Base-by-base conservation (phyloP, 2,797 vertebrate genomes). In the Meriones psammophilus region DNA sequence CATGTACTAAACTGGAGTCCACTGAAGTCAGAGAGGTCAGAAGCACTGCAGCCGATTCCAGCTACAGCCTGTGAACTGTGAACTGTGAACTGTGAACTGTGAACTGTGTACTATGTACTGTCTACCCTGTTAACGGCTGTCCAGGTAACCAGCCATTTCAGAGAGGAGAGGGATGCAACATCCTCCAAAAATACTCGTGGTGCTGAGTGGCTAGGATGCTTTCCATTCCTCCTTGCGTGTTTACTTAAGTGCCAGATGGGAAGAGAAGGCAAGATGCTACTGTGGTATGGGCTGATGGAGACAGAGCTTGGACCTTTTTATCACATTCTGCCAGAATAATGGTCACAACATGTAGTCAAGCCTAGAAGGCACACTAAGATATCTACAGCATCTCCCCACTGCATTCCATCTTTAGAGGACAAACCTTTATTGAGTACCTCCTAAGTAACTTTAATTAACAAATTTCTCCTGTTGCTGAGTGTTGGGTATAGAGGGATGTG, bases 161-260 rank as follows among this genome's bases (percentile, higher is more conserved):
- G 9, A 62, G 36, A 91, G 60, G 33, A 84, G 24, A 80, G 84
- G 60, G 39, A 39, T 26, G 30, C 0, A 58, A 10, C 66, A 80
- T 14, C 76, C 33, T 71, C 50, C 7, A 28, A 30, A 92, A 87
- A 73, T 60, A 79, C 15, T 92, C 30, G 42, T 77, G 71, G 58
- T 20, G 10, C 28, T 60, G 62, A 84, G 28, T 46, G 20, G 24
- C 69, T 56, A 60, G 36, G 54, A n/a, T 15, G 14, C 26, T 50
- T 94, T 86, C 83, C 4, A 66, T 91, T 95, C 77, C 62, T 81
- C 93, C 17, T 81, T 50, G 81, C 4, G 28, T 17, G 36, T 88
- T 92, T 54, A 3, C 33, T 46, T 79, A 50, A 66, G 28, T 60
- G 93, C 39, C 50, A n/a, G 50, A 30, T 71, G 13, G 24, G 62